Evolutionary conservation across 1,140 invertebrate genomes (phyloP).

Genomic region (Aphis gossypii): DNA sequence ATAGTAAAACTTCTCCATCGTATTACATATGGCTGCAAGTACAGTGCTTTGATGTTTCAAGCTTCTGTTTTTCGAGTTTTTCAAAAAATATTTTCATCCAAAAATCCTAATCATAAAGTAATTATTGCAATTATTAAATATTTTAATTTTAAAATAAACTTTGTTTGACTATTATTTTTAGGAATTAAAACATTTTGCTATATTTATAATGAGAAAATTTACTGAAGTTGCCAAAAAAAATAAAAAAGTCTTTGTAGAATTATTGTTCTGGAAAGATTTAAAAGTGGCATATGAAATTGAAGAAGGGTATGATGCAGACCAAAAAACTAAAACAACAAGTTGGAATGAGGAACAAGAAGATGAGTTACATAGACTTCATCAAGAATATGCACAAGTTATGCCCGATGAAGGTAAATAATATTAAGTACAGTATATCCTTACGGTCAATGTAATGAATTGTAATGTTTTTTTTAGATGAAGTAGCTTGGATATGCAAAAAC

Average conservation of each 20-base stretch:
- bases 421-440: neutral
- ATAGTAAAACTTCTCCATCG: constrained; percentile 89
- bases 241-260: constrained; percentile 88
- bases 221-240: constrained; percentile 80
- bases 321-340: too few species aligned
- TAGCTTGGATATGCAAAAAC: constrained; percentile 84
- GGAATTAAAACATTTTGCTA: constrained; percentile 73
- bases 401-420: neutral
- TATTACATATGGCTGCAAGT: constrained; percentile 85
- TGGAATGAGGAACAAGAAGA: too few species aligned
- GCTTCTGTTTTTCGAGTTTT: constrained; percentile 84
- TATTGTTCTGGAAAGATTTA: constrained; percentile 90
- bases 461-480: constrained; percentile 53
- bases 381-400: too few species aligned
- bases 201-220: constrained; percentile 75
- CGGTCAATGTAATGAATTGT: neutral
- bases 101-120: constrained; percentile 70
- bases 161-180: constrained; percentile 62
- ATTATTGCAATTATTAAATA: constrained; percentile 28
- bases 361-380: too few species aligned
- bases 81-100: constrained; percentile 77
- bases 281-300: constrained; percentile 86
- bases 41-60: constrained; percentile 88
- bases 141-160: neutral
- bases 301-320: constrained; percentile 74